Evolutionary conservation across 2,113 vertebrate genomes (phyloP), one percentile per base, ranked within the genome.

Genomic region (Toxostoma redivivum): DNA sequence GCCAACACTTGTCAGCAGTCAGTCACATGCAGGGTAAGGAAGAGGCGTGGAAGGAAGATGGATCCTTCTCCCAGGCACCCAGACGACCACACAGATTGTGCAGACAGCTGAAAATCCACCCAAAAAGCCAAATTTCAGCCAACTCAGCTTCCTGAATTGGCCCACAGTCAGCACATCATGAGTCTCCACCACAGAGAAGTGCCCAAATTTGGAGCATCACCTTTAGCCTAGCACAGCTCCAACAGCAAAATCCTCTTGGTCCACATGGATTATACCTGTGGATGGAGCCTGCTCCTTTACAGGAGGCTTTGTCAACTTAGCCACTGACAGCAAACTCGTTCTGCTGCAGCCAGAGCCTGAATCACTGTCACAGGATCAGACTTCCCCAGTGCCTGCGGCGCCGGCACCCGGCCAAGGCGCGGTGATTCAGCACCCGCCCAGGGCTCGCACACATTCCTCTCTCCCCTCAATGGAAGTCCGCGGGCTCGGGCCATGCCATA

Each of bases 401-500:
- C 4, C 3, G 38, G 88, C 87, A 47, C 22, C 51, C 1, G 0
- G 93, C 86, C 94, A 94, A 30, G 2, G 0, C 2, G 1, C 6
- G 3, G 51, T 96, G 96, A 96, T 94, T 97, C 96, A 96, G 91
- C 95, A 86, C 17, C 42, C 15, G 1, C 74, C 65, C 8, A 67
- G 11, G 27, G 51, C 76, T 77, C 57, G 0, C 47, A 23, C 53
- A 24, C 47, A 33, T 56, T 44, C 15, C 5, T 27, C 47, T 44
- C 72, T 67, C 23, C 80, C 74, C 56, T 69, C 71, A 62, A 11
- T 18, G 1, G 3, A 60, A 82, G 37, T 19, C 48, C 51, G 25
- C 20, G 31, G 64, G 53, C 64, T 73, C 10, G 1, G 85, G 33
- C 1, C 0, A 47, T 56, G 60, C 40, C 69, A 37, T 2, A 2